These are phyloP conservation scores for Doryteuthis pealeii DNA, from an alignment of 1,140 invertebrate genomes.

Conservation along the genomic window DNA sequence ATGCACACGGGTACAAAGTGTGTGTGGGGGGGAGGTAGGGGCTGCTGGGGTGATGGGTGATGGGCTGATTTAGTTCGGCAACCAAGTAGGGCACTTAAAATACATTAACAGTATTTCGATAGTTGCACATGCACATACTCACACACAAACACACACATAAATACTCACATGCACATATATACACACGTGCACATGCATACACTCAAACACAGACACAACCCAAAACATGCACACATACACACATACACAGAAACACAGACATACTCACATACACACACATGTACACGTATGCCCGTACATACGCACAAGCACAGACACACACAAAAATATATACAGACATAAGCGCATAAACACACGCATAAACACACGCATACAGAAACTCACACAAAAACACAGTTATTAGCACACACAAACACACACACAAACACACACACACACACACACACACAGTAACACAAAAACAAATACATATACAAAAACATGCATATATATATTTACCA, in stretches of 20 bases:
- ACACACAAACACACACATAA: neutral
- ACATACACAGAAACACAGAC: neutral
- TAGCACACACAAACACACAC: too few species aligned
- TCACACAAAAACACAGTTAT: neutral
- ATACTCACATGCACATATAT: neutral
- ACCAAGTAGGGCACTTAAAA: too few species aligned
- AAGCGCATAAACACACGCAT: neutral
- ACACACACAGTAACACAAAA: too few species aligned
- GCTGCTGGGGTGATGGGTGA: too few species aligned
- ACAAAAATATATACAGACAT: too few species aligned
- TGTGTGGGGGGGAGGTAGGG: too few species aligned
- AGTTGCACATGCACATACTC: neutral
- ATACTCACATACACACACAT: neutral
- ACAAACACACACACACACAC: too few species aligned
- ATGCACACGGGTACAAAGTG: neutral
- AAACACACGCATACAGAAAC: constrained; percentile 8
- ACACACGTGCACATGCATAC: neutral
- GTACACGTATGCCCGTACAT: neutral
- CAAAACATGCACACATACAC: neutral
- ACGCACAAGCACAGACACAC: neutral
- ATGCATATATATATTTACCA: too few species aligned
- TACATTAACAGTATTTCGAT: too few species aligned
- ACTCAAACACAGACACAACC: neutral
- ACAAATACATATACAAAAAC: too few species aligned
- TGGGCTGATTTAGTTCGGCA: too few species aligned